phyloP scores from a whole-genome alignment of 2,888 invertebrate genomes.

The Anagyrus pseudococci region DNA sequence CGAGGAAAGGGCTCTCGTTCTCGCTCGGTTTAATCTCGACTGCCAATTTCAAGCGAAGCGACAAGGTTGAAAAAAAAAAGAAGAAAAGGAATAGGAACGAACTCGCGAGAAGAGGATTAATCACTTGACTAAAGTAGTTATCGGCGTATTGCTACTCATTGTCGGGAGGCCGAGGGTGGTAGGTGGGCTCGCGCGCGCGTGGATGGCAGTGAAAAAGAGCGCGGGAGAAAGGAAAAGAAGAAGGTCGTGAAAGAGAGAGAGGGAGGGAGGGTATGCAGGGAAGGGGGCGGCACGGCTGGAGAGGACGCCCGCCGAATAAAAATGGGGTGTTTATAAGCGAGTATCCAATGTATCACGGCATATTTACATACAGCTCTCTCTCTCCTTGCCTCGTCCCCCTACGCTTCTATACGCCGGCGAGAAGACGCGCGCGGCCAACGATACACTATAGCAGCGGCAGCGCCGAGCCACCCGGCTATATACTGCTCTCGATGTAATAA shows the following conservation, averaged over 20 bases:
- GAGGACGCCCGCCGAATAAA: conserved; percentile 60
- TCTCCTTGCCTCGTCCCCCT: conserved; percentile 12
- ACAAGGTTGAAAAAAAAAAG: no score
- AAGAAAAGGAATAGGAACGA: no score
- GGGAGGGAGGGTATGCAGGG: background rate
- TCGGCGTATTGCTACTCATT: background rate
- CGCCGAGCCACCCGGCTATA: conserved; percentile 39
- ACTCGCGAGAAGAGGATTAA: no score
- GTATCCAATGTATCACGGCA: conserved; percentile 62
- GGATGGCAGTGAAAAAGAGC: no score
- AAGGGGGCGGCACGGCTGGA: conserved; percentile 32
- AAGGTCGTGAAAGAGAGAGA: background rate
- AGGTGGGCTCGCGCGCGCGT: no score
- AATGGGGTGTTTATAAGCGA: conserved; percentile 63
- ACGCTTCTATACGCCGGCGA: no score
- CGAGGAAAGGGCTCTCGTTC: no score
- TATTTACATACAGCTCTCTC: conserved; percentile 60
- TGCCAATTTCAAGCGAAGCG: no score
- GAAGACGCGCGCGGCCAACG: conserved; percentile 15
- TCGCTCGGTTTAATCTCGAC: no score
- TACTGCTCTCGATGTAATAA: conserved; percentile 55
- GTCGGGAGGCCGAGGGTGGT: no score
- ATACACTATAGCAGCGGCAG: no score
- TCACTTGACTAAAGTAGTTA: no score
- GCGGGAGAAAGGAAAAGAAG: background rate